Evolutionary conservation across 1,140 invertebrate genomes (phyloP).

Genomic region (Ips typographus): DNA sequence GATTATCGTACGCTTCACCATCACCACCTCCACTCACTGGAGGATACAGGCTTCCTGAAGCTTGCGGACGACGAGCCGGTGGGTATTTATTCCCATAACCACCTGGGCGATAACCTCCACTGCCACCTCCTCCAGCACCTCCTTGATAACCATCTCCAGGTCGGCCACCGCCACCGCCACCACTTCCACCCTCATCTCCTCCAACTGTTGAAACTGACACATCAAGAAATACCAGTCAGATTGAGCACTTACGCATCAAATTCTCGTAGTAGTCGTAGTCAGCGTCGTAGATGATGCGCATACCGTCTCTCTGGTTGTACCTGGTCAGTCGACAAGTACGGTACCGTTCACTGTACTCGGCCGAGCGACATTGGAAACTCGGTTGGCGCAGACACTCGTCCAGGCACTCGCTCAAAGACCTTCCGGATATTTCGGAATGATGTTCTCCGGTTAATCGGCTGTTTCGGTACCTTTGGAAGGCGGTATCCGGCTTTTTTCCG

Average conservation of each 20-base stretch:
- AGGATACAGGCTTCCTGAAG: slow-evolving; percentile 53
- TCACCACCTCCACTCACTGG: slow-evolving; percentile 27
- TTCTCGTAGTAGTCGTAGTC: slow-evolving; percentile 92
- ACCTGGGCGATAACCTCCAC: slow-evolving; percentile 41
- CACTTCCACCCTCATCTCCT: slow-evolving; percentile 36
- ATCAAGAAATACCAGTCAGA: neutral
- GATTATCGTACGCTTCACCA: slow-evolving; percentile 47
- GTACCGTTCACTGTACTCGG: slow-evolving; percentile 82
- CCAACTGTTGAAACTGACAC: slow-evolving; percentile 48
- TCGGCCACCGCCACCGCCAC: slow-evolving; percentile 39
- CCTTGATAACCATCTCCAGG: slow-evolving; percentile 30
- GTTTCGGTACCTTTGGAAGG: slow-evolving; percentile 85
- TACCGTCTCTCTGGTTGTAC: slow-evolving; percentile 85
- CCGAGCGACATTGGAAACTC: slow-evolving; percentile 84
- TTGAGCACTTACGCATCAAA: slow-evolving; percentile 74
- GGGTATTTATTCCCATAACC: slow-evolving; percentile 29
- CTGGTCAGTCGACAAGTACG: slow-evolving; percentile 80
- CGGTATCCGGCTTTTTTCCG: slow-evolving; percentile 78
- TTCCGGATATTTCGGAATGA: slow-evolving; percentile 84
- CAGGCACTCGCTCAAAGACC: slow-evolving; percentile 83
- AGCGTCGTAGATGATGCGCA: slow-evolving; percentile 83
- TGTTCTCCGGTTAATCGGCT: slow-evolving; percentile 79
- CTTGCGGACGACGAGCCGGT: slow-evolving; percentile 30
- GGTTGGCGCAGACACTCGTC: slow-evolving; percentile 86
- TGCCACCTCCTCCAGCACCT: slow-evolving; percentile 37